Conservation (phyloP, 2,797 vertebrate genomes). For the Eremophila alpestris region DNA sequence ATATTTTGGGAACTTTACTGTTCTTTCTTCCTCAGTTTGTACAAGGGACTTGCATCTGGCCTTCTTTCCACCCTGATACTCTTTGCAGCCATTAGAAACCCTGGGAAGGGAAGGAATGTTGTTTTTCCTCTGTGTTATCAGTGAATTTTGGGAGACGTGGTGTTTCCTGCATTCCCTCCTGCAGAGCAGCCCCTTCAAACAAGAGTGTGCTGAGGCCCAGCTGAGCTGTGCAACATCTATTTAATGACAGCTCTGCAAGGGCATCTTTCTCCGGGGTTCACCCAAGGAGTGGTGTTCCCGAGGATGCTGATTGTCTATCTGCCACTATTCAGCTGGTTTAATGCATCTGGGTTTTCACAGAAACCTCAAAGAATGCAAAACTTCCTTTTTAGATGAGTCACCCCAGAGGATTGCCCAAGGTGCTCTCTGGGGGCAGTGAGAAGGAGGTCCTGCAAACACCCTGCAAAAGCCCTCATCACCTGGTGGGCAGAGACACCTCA, state of each 20-base stretch:
- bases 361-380: background rate
- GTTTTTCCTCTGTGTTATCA: background rate
- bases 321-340: background rate
- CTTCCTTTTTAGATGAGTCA: background rate
- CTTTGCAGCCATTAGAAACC: background rate
- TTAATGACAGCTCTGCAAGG: background rate
- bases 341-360: background rate
- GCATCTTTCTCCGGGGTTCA: background rate
- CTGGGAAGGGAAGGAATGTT: background rate
- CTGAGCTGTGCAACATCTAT: background rate
- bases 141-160: background rate
- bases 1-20: background rate
- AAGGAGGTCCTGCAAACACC: background rate
- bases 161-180: background rate
- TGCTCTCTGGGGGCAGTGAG: background rate
- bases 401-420: background rate
- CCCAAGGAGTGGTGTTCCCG: fast-evolving
- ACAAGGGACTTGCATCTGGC: background rate
- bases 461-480: background rate
- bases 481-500: background rate
- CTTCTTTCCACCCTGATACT: fast-evolving
- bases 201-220: background rate
- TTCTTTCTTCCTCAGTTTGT: background rate
- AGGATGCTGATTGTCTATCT: background rate
- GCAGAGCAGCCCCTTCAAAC: background rate